These are phyloP conservation scores for Mycetomoellerius zeteki DNA, from an alignment of 1,140 invertebrate species.

Conservation along the genomic window DNA sequence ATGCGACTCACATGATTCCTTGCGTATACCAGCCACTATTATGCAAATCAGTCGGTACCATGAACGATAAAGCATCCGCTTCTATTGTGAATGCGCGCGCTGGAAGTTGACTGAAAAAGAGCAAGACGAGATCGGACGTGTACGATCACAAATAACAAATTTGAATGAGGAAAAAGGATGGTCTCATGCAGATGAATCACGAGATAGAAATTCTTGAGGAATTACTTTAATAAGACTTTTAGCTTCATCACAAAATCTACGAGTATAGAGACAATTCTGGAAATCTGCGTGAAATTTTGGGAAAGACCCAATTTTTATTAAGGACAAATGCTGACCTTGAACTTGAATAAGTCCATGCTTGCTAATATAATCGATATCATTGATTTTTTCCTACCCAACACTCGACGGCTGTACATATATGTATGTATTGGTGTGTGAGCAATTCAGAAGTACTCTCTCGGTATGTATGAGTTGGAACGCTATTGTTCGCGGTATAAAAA, in stretches of 20 bases:
- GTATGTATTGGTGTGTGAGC: conserved; percentile 18
- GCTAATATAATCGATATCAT: conserved; percentile 71
- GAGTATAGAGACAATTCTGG: too few species aligned
- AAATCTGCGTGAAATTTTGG: too few species aligned
- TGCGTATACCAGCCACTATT: conserved; percentile 71
- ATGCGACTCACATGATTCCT: conserved; percentile 57
- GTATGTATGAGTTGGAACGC: conserved; percentile 26
- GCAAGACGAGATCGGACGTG: conserved; percentile 49
- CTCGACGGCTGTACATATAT: conserved; percentile 40
- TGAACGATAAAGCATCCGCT: conserved; percentile 77
- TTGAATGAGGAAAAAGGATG: neutral
- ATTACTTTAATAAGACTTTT: neutral
- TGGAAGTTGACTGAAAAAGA: conserved; percentile 30
- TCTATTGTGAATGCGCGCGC: conserved; percentile 71
- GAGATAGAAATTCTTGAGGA: neutral
- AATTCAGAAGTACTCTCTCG: conserved; percentile 42
- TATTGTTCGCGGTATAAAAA: conserved; percentile 34
- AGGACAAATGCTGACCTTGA: conserved; percentile 66
- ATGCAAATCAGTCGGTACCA: conserved; percentile 74
- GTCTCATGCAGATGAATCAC: neutral
- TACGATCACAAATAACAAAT: conserved; percentile 13
- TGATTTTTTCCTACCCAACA: conserved; percentile 71
- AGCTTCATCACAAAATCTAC: too few species aligned
- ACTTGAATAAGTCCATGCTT: conserved; percentile 69
- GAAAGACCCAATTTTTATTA: too few species aligned